Conservation (phyloP, 64 coral and sea anemone genomes). For the Trachythela sp. region DNA sequence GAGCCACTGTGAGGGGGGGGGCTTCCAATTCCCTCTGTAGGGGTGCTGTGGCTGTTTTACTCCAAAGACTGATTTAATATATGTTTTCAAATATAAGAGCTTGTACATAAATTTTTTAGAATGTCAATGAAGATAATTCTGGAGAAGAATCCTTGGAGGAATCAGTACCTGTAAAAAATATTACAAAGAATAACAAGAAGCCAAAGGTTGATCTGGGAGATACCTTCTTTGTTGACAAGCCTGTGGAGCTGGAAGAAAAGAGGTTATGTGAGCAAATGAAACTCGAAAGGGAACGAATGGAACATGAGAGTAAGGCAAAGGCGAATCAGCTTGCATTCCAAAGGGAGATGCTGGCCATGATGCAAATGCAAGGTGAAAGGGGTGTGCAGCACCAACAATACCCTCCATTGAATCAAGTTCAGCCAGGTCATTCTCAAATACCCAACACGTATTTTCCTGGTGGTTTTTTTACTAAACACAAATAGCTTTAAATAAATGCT, state of each 20-base stretch:
- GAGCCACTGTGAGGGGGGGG: too few species aligned
- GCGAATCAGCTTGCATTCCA: conserved; percentile 36
- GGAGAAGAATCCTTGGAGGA: too few species aligned
- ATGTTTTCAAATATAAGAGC: too few species aligned
- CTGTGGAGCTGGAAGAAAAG: conserved; percentile 34
- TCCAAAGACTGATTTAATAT: too few species aligned
- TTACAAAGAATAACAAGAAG: not conserved
- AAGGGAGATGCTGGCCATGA: conserved; percentile 2
- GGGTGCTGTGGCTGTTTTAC: too few species aligned
- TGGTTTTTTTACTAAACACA: not conserved
- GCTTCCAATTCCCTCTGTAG: too few species aligned
- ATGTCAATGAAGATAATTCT: too few species aligned
- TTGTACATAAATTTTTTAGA: not conserved
- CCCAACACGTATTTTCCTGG: not conserved
- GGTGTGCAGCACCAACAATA: not conserved
- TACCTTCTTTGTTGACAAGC: not conserved
- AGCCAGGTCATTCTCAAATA: not conserved
- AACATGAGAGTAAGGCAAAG: conserved; percentile 29
- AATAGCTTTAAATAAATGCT: too few species aligned
- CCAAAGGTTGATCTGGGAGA: not conserved
- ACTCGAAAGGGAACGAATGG: conserved; percentile 40
- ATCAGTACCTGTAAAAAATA: not conserved
- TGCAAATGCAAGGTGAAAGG: conserved; percentile 1
- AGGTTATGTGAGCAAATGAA: conserved; percentile 43
- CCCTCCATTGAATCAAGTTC: not conserved